These are phyloP conservation scores for Manis pentadactyla DNA, from an alignment of 2,797 vertebrate species.

Conservation along the genomic window DNA sequence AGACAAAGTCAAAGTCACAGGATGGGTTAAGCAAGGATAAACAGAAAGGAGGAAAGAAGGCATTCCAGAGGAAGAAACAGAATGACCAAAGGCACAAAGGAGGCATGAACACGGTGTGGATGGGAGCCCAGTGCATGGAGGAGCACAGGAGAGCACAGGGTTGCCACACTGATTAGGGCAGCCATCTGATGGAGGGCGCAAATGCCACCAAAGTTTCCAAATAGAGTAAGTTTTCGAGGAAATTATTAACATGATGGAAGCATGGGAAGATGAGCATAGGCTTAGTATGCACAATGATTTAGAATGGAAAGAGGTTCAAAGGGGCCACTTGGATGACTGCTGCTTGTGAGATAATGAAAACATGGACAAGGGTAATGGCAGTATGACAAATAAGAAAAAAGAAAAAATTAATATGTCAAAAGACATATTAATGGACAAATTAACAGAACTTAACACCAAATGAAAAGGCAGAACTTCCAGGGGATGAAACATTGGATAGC, in stretches of 20 bases:
- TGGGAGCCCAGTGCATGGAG: background rate
- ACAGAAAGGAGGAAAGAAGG: background rate
- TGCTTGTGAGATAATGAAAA: background rate
- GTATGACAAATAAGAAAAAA: slow-evolving; percentile 37
- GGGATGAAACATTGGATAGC: background rate
- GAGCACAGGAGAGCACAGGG: background rate
- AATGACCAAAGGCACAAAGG: background rate
- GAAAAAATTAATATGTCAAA: background rate
- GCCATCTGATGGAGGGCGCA: background rate
- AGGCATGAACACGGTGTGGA: background rate
- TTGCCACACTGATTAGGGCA: background rate
- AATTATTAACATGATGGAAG: background rate
- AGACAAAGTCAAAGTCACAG: background rate
- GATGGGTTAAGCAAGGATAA: background rate
- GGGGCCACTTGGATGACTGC: background rate
- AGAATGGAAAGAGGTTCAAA: background rate
- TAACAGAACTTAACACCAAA: background rate
- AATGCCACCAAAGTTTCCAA: background rate
- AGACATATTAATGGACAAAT: background rate
- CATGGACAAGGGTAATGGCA: background rate
- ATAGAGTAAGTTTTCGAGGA: background rate
- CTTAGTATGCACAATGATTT: background rate
- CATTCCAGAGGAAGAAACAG: background rate
- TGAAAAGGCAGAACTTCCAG: background rate
- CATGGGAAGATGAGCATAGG: background rate